Evolutionary conservation across 2,113 vertebrate species (phyloP).

Genomic region (Pogona vitticeps): DNA sequence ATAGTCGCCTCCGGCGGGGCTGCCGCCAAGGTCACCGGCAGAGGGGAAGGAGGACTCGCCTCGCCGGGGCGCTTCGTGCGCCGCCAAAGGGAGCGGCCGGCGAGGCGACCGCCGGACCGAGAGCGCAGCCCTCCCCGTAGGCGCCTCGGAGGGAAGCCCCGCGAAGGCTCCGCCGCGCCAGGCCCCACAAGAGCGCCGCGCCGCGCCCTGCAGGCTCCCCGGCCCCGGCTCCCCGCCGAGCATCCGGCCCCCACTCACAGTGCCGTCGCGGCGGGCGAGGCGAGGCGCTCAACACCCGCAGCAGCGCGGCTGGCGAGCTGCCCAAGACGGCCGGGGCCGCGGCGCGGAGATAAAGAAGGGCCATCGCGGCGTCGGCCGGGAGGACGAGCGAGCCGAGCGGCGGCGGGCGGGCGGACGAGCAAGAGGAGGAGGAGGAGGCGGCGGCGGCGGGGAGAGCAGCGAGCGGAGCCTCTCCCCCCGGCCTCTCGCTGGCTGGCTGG

Average conservation of each 20-base stretch:
- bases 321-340: background rate
- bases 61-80: background rate
- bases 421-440: background rate
- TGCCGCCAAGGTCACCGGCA: background rate
- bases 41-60: background rate
- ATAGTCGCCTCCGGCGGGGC: background rate
- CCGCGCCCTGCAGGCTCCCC: too few species aligned
- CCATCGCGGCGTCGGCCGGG: background rate
- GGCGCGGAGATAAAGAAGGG: background rate
- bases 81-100: background rate
- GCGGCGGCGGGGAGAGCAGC: background rate
- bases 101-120: background rate
- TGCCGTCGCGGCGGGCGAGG: background rate
- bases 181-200: background rate
- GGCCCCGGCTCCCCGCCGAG: too few species aligned
- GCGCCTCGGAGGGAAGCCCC: too few species aligned
- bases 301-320: background rate
- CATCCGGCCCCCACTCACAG: background rate
- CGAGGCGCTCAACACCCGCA: background rate
- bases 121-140: too few species aligned
- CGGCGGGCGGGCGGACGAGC: too few species aligned
- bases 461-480: background rate
- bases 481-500: background rate
- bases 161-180: background rate
- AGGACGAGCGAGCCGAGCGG: too few species aligned